These are phyloP conservation scores for Pseudomyrmex cubaensis DNA, from an alignment of 1,140 invertebrate genomes.

Conservation along the genomic window DNA sequence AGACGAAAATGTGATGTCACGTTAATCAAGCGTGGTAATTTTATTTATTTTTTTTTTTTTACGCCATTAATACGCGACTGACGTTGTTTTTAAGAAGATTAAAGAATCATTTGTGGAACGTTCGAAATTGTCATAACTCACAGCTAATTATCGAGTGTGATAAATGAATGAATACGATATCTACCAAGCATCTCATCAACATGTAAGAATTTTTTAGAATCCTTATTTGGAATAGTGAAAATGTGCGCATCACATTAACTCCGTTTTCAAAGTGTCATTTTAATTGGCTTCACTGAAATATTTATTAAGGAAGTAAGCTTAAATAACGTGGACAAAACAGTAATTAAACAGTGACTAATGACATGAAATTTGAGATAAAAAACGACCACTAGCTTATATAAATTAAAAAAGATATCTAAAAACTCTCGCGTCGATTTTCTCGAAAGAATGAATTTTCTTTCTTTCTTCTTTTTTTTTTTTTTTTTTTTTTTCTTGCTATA, in stretches of 20 bases:
- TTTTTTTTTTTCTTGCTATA: not conserved
- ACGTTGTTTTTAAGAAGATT: not conserved
- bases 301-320: constrained; percentile 33
- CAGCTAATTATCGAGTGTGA: constrained; percentile 33
- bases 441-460: constrained; percentile 41
- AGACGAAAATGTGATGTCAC: constrained; percentile 64
- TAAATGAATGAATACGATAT: constrained; percentile 45
- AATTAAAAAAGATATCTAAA: constrained; percentile 64
- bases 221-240: constrained; percentile 33
- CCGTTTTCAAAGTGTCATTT: constrained; percentile 6
- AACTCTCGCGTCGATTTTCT: constrained; percentile 41
- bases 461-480: constrained; percentile 15
- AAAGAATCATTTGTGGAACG: not conserved
- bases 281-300: constrained; percentile 3
- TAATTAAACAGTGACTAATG: constrained; percentile 60
- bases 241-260: not conserved
- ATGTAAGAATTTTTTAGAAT: constrained; percentile 9
- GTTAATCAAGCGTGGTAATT: constrained; percentile 60
- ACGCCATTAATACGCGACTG: not conserved
- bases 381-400: constrained; percentile 31
- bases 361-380: constrained; percentile 67
- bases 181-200: constrained; percentile 17
- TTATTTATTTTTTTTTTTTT: constrained; percentile 7
- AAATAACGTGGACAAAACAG: constrained; percentile 62
- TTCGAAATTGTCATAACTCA: constrained; percentile 28